A percentile compares a stretch with the other conserved stretches of the same genome.
These are phyloP conservation scores for Cyprinodon brontotheroides DNA, from an alignment of 2,113 vertebrate species.

Conservation along the genomic window DNA sequence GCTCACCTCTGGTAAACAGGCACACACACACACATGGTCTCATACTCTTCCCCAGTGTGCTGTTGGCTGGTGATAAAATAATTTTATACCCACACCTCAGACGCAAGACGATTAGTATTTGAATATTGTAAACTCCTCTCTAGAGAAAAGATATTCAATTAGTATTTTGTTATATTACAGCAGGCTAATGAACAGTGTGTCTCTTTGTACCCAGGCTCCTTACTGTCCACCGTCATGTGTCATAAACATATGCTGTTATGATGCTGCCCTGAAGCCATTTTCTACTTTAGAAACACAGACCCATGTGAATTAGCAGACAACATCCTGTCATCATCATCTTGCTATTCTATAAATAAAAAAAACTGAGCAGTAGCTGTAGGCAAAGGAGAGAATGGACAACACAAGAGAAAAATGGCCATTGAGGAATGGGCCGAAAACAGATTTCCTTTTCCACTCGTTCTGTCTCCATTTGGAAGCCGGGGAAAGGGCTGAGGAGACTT, in stretches of 20 bases:
- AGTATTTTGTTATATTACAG: conserved; percentile 35
- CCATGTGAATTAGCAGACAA: conserved; percentile 44
- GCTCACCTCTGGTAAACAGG: conserved; percentile 8
- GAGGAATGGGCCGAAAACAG: conserved; percentile 34
- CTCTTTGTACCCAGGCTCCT: conserved; percentile 18
- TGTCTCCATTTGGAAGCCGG: conserved; percentile 53
- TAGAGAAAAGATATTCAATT: conserved; percentile 47
- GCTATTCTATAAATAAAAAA: conserved; percentile 17
- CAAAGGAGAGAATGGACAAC: conserved; percentile 19
- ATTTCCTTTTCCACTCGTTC: conserved; percentile 13
- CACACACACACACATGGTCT: conserved; percentile 27
- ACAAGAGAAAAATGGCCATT: conserved; percentile 8
- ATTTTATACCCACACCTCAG: conserved; percentile 28
- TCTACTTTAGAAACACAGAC: conserved; percentile 51
- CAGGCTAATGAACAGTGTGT: conserved; percentile 28
- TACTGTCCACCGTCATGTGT: conserved; percentile 35
- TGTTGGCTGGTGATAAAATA: conserved; percentile 13
- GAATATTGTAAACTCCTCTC: conserved; percentile 26
- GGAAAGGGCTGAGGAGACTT: conserved; percentile 51
- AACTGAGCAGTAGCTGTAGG: conserved; percentile 28
- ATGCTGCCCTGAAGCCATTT: conserved; percentile 33
- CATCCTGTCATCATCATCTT: conserved; percentile 58
- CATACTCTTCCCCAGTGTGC: conserved; percentile 21
- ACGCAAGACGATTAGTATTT: conserved; percentile 43
- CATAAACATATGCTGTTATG: conserved; percentile 57